Base-by-base conservation (phyloP, 2,113 vertebrate species). In the Polyodon spathula region DNA sequence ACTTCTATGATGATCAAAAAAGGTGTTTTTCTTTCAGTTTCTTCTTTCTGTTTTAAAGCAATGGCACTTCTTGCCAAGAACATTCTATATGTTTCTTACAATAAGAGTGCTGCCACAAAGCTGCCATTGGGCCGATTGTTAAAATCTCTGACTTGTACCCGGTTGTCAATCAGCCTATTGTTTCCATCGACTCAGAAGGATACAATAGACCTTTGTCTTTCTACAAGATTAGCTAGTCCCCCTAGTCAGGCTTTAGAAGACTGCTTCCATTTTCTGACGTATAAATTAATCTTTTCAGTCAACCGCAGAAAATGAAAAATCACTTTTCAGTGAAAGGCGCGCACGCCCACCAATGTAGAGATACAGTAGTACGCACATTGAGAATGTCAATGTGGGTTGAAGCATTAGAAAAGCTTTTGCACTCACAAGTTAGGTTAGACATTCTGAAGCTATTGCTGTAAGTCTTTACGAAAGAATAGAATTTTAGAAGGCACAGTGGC, bases 41-140 rank as follows among this genome's bases (percentile, higher is more conserved):
- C 27, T 27, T 27, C 27, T 27, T 27, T 27, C 27, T 27, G 27
- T 27, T 56, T 58, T 54, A 48, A 27, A 46, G 54, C 15, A 43
- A 37, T 46, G 43, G 54, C 39, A 40, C n/a, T 40, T 17, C 38
- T 17, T 37, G 66, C 50, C 51, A 59, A 61, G 69, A 74, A 65
- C 54, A 48, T 63, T 63, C 66, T 76, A 74, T 82, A 81, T 85
- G 78, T 83, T 76, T 67, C 65, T 65, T 73, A 82, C 71, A 79
- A 77, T 78, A 76, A 73, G 70, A 75, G 73, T 66, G 5, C 63
- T 60, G 58, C 57, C 69, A 87, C 82, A 85, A 84, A 85, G 82
- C 72, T 66, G 58, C 76, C 73, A 76, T 80, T 82, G 75, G 78
- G 62, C 69, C 75, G 67, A 66, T 61, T 48, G 60, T 58, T 68